These are phyloP conservation scores for Eumeta japonica DNA, from an alignment of 1,140 invertebrate genomes.

Conservation along the genomic window DNA sequence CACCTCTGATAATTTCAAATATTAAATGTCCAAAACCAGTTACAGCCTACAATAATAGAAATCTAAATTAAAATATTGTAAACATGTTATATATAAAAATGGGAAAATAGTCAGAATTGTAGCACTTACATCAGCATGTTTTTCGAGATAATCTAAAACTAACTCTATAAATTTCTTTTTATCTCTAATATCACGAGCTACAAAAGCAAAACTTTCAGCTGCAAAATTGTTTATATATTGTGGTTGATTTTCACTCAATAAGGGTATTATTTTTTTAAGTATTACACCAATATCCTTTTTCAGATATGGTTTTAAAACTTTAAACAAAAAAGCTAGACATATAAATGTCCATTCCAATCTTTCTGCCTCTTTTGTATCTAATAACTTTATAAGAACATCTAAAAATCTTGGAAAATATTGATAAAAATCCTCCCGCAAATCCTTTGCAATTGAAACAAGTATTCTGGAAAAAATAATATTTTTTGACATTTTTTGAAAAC, in stretches of 20 bases:
- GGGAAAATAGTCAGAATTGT: conserved; percentile 10
- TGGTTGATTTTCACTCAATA: conserved; percentile 70
- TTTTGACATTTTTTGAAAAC: no score
- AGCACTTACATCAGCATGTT: conserved; percentile 68
- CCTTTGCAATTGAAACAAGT: conserved; percentile 78
- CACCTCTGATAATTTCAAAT: conserved; percentile 82
- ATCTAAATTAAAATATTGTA: neutral
- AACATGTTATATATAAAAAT: conserved; percentile 6
- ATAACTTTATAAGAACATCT: conserved; percentile 67
- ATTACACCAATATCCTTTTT: conserved; percentile 76
- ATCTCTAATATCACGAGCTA: conserved; percentile 83
- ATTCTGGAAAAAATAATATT: conserved; percentile 76
- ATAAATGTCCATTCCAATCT: conserved; percentile 80
- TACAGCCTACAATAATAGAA: conserved; percentile 57
- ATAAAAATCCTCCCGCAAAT: conserved; percentile 86
- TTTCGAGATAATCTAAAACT: conserved; percentile 67
- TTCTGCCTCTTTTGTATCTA: conserved; percentile 78
- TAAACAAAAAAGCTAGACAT: conserved; percentile 85
- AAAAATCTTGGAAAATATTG: conserved; percentile 73
- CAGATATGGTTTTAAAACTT: conserved; percentile 79
- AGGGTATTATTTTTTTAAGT: conserved; percentile 71
- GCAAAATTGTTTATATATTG: conserved; percentile 88
- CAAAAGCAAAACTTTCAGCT: conserved; percentile 91
- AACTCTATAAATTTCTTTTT: conserved; percentile 72
- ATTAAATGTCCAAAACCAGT: conserved; percentile 78